Conservation (phyloP, 2,113 vertebrate genomes). For the Triplophysa tibetana region DNA sequence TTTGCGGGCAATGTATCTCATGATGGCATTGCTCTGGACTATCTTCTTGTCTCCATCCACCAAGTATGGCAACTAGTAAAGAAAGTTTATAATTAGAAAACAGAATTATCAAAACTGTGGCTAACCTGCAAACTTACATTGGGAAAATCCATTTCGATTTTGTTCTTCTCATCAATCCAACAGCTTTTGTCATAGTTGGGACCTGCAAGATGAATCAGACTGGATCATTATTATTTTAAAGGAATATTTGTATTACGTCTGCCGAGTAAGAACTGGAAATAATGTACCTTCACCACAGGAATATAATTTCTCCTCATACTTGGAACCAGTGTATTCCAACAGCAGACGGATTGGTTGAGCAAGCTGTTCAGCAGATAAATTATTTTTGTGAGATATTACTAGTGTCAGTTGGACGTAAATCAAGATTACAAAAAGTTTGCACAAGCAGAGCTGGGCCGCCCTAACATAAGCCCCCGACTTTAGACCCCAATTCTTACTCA, state of each 20-base stretch:
- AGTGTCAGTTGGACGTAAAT: background rate
- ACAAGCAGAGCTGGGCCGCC: background rate
- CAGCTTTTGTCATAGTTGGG: constrained; percentile 82
- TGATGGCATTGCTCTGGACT: constrained; percentile 89
- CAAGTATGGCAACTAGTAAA: constrained; percentile 82
- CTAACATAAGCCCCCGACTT: no score
- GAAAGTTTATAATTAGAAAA: no score
- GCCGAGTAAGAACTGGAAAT: background rate
- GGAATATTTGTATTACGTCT: background rate
- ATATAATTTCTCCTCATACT: constrained; percentile 82
- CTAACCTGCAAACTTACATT: constrained; percentile 74
- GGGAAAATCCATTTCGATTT: constrained; percentile 82
- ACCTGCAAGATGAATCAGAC: constrained; percentile 66
- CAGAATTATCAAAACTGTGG: background rate
- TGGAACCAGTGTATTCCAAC: constrained; percentile 82
- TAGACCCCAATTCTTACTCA: no score
- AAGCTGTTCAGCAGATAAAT: constrained; percentile 68
- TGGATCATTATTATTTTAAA: background rate
- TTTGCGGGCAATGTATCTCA: constrained; percentile 90
- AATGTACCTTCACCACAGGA: constrained; percentile 81
- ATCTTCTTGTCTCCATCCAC: constrained; percentile 82
- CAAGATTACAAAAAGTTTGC: background rate
- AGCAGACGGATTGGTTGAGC: constrained; percentile 84
- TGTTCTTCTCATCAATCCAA: constrained; percentile 83
- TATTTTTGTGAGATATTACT: background rate